Conservation (phyloP, 2,888 invertebrate species). For the Scelioninae gen. 1 region DNA sequence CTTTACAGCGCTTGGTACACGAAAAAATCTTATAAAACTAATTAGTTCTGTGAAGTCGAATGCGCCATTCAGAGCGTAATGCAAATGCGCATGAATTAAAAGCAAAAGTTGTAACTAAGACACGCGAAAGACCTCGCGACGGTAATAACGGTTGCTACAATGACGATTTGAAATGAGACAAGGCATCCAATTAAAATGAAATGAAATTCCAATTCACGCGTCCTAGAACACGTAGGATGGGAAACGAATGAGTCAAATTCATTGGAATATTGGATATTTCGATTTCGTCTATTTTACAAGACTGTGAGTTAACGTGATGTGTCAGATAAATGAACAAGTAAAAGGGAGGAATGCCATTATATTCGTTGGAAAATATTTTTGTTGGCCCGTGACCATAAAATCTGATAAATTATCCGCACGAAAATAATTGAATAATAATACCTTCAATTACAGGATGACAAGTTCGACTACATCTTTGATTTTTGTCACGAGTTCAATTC, state of each 20-base stretch:
- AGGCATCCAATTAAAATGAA: constrained; percentile 80
- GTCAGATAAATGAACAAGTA: constrained; percentile 67
- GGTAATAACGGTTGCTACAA: constrained; percentile 44
- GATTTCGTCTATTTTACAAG: constrained; percentile 69
- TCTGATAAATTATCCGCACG: constrained; percentile 52
- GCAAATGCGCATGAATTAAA: constrained; percentile 50
- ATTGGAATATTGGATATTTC: constrained; percentile 76
- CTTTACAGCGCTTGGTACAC: background rate
- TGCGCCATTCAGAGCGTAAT: constrained; percentile 42
- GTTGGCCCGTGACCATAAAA: constrained; percentile 40
- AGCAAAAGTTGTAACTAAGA: constrained; percentile 60
- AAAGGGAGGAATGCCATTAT: constrained; percentile 65
- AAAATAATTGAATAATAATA: constrained; percentile 49
- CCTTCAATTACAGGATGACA: constrained; percentile 33
- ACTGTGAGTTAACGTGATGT: constrained; percentile 54
- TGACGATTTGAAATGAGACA: constrained; percentile 71
- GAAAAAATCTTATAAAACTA: constrained; percentile 37
- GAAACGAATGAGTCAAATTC: constrained; percentile 71
- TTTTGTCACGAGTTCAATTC: constrained; percentile 32
- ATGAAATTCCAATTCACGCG: constrained; percentile 78
- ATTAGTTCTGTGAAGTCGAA: constrained; percentile 50
- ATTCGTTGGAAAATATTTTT: constrained; percentile 52
- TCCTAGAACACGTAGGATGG: constrained; percentile 68
- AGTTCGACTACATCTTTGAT: constrained; percentile 24
- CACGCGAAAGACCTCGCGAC: constrained; percentile 32